Conservation (phyloP, 2,888 invertebrate species). For the Drosophila formosana region DNA sequence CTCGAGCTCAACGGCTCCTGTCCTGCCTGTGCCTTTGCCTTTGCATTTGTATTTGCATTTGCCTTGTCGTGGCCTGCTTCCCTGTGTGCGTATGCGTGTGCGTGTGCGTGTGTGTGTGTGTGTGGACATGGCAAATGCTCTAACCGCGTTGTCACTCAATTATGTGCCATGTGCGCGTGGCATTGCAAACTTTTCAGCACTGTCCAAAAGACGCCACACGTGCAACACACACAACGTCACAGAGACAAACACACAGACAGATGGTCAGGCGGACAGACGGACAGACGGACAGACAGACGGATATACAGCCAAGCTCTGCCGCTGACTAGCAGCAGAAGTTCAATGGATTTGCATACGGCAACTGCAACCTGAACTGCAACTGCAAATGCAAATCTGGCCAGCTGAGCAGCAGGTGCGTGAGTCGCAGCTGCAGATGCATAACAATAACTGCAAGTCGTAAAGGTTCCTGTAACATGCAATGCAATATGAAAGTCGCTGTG, state of each 20-base stretch:
- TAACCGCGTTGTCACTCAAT: conserved; percentile 80
- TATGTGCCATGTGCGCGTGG: conserved; percentile 74
- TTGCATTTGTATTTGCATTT: too few relatives aligned
- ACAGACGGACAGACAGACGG: not conserved
- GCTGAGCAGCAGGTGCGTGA: not conserved
- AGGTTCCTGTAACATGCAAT: not conserved
- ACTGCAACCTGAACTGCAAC: not conserved
- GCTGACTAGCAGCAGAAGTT: conserved; percentile 23
- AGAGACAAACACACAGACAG: not conserved
- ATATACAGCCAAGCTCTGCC: not conserved
- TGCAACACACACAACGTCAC: conserved; percentile 1
- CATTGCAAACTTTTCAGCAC: conserved; percentile 76
- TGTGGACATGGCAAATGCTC: conserved; percentile 69
- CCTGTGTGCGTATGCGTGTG: not conserved
- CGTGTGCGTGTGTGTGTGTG: not conserved
- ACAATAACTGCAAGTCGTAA: not conserved
- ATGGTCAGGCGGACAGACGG: not conserved
- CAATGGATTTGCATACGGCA: conserved; percentile 22
- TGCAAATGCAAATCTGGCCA: not conserved
- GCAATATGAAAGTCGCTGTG: too few relatives aligned
- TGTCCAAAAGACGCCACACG: conserved; percentile 48
- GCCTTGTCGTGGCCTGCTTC: conserved; percentile 6
- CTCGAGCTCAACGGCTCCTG: conserved; percentile 1
- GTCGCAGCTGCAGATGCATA: not conserved
- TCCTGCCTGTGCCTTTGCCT: not conserved